These are phyloP conservation scores for Formica aserva DNA, from an alignment of 2,888 invertebrate genomes.

Conservation along the genomic window DNA sequence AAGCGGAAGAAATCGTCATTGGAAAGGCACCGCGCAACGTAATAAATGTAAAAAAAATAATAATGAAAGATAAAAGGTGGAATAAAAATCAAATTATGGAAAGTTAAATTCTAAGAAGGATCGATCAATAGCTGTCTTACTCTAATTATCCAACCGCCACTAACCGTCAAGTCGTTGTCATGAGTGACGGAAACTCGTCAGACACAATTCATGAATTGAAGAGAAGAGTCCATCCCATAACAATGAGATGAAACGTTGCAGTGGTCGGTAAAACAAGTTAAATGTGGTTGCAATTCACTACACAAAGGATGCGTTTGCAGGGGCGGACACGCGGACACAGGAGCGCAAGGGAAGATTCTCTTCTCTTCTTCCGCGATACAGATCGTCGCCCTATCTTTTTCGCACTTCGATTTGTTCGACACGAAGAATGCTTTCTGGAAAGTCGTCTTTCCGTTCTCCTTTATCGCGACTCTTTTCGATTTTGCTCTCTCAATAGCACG, in stretches of 20 bases:
- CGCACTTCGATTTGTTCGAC: conserved; percentile 47
- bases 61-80: background rate
- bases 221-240: conserved; percentile 14
- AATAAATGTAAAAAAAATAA: background rate
- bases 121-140: background rate
- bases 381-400: conserved; percentile 26
- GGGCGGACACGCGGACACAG: background rate
- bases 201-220: conserved; percentile 13
- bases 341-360: conserved; percentile 16
- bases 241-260: conserved; percentile 40
- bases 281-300: conserved; percentile 31
- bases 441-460: conserved; percentile 23
- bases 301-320: conserved; percentile 33
- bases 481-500: conserved; percentile 14
- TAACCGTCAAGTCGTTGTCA: conserved; percentile 2
- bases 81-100: background rate
- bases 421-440: conserved; percentile 28
- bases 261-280: conserved; percentile 46
- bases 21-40: background rate
- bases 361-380: conserved; percentile 6
- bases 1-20: background rate
- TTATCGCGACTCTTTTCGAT: conserved; percentile 24
- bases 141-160: background rate
- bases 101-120: background rate
- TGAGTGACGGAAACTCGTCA: conserved; percentile 9